phyloP scores from a whole-genome alignment of 2,797 vertebrate species.

The Periophthalmus magnuspinnatus region DNA sequence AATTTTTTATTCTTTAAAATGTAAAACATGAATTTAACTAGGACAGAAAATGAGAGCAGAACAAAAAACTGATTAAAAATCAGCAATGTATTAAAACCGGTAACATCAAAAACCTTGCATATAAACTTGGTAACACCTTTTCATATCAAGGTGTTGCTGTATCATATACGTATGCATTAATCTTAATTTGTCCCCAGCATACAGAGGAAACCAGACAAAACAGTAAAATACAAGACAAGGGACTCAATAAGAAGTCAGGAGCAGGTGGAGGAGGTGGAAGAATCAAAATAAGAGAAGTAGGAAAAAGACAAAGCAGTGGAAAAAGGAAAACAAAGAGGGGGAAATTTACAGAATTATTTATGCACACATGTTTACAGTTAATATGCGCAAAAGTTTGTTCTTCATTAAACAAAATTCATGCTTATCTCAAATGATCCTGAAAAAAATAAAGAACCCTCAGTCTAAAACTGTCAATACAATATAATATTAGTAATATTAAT shows the following conservation, averaged over 20 bases:
- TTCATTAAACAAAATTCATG: constrained; percentile 2
- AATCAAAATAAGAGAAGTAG: constrained; percentile 26
- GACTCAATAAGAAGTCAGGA: constrained; percentile 44
- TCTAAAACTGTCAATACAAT: constrained; percentile 6
- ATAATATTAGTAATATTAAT: background rate
- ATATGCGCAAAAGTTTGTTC: background rate
- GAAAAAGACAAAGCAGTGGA: constrained; percentile 39
- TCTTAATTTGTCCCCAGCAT: background rate
- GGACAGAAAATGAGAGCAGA: constrained; percentile 24
- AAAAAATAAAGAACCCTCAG: background rate
- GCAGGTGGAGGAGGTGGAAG: constrained; percentile 13
- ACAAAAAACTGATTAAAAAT: background rate
- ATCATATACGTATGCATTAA: background rate
- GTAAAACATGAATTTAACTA: constrained; percentile 14
- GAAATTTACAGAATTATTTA: constrained; percentile 12
- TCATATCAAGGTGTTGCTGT: background rate
- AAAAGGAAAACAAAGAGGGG: constrained; percentile 26
- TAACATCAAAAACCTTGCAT: constrained; percentile 32
- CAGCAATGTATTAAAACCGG: too few relatives aligned
- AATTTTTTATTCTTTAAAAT: constrained; percentile 60
- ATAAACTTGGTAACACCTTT: background rate
- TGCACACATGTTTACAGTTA: constrained; percentile 6
- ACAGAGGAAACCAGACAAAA: background rate
- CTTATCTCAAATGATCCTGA: constrained; percentile 11
- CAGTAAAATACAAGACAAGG: constrained; percentile 21